Evolutionary conservation across 2,888 invertebrate genomes (phyloP).

Genomic region (Gymnosoma rotundatum): DNA sequence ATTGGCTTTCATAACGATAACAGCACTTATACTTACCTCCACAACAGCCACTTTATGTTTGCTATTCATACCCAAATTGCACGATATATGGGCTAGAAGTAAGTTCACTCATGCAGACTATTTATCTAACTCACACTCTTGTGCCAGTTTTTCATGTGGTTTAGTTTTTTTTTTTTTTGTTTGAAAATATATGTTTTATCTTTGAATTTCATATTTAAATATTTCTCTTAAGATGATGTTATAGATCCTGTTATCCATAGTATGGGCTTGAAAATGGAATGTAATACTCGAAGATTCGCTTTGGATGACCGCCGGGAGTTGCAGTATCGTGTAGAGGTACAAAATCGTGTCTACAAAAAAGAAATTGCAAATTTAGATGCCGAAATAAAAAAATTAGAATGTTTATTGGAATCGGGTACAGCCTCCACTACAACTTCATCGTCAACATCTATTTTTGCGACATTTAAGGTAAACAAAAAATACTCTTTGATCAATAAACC

Average conservation of each 20-base stretch:
- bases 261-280: constrained; percentile 93
- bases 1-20: constrained; percentile 90
- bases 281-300: constrained; percentile 92
- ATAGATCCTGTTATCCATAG: constrained; percentile 93
- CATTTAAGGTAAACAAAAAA: constrained; percentile 73
- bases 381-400: constrained; percentile 90
- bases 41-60: constrained; percentile 93
- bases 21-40: constrained; percentile 91
- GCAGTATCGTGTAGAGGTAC: constrained; percentile 93
- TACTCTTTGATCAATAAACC: background rate
- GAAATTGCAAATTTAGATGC: constrained; percentile 91
- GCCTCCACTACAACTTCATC: constrained; percentile 84
- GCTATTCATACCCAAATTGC: constrained; percentile 93
- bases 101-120: constrained; percentile 75
- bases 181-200: background rate
- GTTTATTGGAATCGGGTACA: constrained; percentile 86
- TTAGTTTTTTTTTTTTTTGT: background rate
- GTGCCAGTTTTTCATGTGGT: background rate
- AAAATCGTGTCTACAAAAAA: constrained; percentile 93
- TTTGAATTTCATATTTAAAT: background rate
- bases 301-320: constrained; percentile 92
- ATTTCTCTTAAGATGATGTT: constrained; percentile 83
- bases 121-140: background rate
- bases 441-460: constrained; percentile 78
- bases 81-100: constrained; percentile 87